phyloP scores from a whole-genome alignment of 2,113 vertebrate species.

The Pedetes capensis region DNA sequence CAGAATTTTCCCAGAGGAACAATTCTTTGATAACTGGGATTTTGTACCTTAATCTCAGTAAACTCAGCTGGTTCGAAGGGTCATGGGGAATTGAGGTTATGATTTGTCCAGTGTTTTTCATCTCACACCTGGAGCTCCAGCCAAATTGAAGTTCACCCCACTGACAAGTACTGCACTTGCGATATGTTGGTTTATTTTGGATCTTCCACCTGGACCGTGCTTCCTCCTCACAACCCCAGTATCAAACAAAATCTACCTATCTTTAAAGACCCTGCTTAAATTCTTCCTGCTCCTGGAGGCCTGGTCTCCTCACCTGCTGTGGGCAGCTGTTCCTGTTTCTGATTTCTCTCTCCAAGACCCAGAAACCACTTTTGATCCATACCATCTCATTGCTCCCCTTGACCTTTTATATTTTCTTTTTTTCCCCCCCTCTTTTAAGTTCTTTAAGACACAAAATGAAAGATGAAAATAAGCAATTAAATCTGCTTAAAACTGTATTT shows the following conservation, averaged over 20 bases:
- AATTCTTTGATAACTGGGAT: neutral
- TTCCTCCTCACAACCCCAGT: neutral
- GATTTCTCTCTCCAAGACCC: neutral
- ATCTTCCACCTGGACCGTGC: neutral
- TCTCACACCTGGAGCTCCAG: neutral
- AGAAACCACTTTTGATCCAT: neutral
- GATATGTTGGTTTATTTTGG: neutral
- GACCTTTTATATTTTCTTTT: neutral
- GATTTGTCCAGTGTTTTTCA: neutral
- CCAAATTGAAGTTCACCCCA: neutral
- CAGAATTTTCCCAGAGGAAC: neutral
- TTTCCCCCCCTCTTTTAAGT: neutral
- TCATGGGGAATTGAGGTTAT: too few species aligned
- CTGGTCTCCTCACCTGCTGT: neutral
- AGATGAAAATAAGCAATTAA: neutral
- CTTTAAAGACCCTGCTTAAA: neutral
- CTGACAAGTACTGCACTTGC: accelerated
- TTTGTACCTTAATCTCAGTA: neutral
- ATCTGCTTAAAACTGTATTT: neutral
- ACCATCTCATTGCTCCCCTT: neutral
- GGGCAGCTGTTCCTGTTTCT: neutral
- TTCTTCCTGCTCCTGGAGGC: neutral
- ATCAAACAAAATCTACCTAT: neutral
- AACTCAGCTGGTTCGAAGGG: neutral
- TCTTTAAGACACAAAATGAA: neutral